These are phyloP conservation scores for Hyles euphorbiae DNA, from an alignment of 1,140 invertebrate species.

Conservation along the genomic window DNA sequence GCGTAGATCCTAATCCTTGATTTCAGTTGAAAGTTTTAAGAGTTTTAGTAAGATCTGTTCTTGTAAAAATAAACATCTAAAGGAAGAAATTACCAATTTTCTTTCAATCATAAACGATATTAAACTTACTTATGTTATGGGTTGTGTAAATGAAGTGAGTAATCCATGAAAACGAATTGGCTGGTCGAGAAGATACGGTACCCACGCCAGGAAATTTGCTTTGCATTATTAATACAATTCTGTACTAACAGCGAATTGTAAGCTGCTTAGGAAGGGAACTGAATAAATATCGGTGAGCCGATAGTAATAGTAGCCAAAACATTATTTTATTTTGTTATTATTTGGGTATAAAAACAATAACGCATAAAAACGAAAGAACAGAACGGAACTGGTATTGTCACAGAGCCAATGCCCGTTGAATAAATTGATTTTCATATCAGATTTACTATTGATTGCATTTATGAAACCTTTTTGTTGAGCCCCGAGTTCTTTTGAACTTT, in stretches of 20 bases:
- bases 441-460: too few species aligned
- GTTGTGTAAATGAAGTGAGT: conserved; percentile 21
- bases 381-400: too few species aligned
- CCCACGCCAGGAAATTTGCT: conserved; percentile 45
- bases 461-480: not conserved
- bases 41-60: too few species aligned
- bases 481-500: not conserved
- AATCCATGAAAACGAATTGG: conserved; percentile 51
- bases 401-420: too few species aligned
- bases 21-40: too few species aligned
- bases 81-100: too few species aligned
- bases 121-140: not conserved
- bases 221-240: conserved; percentile 69
- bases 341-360: too few species aligned
- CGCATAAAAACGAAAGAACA: not conserved
- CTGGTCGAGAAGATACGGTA: conserved; percentile 55
- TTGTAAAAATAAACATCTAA: too few species aligned
- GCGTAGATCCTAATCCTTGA: too few species aligned
- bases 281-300: conserved; percentile 61
- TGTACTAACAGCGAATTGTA: conserved; percentile 58
- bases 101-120: too few species aligned
- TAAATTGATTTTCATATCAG: too few species aligned
- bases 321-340: too few species aligned
- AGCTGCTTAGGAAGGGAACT: conserved; percentile 59
- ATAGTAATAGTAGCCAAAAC: conserved; percentile 30